A percentile compares a stretch with the other conserved stretches of the same genome.
Conservation (phyloP, 2,888 invertebrate species). For the Lampropteryx suffumata region DNA sequence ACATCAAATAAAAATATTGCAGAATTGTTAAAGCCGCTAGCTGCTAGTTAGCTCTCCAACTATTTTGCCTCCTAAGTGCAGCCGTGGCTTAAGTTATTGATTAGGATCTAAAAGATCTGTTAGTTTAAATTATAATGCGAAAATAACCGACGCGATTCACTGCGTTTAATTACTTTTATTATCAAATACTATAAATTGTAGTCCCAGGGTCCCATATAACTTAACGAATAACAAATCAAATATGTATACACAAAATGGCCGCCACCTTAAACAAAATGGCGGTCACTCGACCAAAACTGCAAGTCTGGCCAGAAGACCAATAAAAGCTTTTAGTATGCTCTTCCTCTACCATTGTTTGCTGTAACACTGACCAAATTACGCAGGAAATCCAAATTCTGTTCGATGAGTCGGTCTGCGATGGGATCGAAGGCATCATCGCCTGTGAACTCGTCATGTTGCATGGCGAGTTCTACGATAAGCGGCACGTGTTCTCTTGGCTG, state of each 20-base stretch:
- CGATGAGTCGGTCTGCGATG: conserved; percentile 1
- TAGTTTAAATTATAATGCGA: no score
- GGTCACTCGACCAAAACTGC: neutral
- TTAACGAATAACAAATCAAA: neutral
- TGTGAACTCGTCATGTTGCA: conserved; percentile 1
- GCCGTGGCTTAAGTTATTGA: no score
- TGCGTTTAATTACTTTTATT: no score
- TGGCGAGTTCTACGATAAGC: conserved; percentile 7
- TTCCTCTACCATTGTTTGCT: conserved; percentile 4
- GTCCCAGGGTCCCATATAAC: no score
- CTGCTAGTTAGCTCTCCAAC: no score
- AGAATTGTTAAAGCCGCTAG: no score
- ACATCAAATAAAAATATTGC: no score
- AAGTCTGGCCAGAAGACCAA: neutral
- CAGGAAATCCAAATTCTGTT: conserved; percentile 2
- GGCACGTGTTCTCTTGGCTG: conserved; percentile 5
- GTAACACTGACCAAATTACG: conserved; percentile 9
- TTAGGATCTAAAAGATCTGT: no score
- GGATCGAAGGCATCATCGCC: conserved; percentile 1
- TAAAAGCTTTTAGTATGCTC: neutral
- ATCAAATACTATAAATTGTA: no score
- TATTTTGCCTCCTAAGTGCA: no score
- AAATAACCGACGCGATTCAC: no score
- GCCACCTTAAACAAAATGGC: conserved; percentile 1
- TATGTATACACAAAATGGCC: neutral